Conservation (phyloP, 1,140 invertebrate genomes). For the Whitmania pigra region DNA sequence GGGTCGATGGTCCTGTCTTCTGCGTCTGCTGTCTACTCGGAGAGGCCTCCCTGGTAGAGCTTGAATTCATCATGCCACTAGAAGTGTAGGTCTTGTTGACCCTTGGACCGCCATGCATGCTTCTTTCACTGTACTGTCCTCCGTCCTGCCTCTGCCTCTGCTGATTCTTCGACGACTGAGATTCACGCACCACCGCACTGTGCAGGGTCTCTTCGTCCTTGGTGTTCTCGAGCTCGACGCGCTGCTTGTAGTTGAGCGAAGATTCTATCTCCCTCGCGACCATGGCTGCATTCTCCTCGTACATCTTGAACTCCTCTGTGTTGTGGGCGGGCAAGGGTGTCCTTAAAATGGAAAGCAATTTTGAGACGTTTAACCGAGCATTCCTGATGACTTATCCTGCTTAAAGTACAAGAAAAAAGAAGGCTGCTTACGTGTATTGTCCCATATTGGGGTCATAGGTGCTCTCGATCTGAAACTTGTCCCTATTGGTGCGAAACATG, state of each 20-base stretch:
- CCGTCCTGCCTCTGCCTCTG: too few relatives aligned
- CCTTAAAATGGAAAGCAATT: not conserved
- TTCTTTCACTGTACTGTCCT: too few relatives aligned
- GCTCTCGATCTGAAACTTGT: slow-evolving; percentile 5
- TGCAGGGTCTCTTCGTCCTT: slow-evolving; percentile 7
- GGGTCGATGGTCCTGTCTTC: too few relatives aligned
- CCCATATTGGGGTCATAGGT: slow-evolving; percentile 2
- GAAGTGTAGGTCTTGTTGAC: too few relatives aligned
- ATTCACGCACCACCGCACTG: not conserved
- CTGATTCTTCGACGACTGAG: too few relatives aligned
- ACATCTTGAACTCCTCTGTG: not conserved
- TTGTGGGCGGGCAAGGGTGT: not conserved
- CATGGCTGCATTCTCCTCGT: not conserved
- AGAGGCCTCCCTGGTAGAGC: too few relatives aligned
- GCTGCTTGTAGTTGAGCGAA: not conserved
- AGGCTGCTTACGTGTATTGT: not conserved
- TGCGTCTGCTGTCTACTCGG: too few relatives aligned
- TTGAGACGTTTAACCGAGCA: too few relatives aligned
- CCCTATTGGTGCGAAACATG: slow-evolving; percentile 10
- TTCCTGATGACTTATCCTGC: too few relatives aligned
- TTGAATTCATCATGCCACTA: too few relatives aligned
- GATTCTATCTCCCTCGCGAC: not conserved
- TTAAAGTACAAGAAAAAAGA: not conserved
- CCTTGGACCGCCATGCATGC: too few relatives aligned
- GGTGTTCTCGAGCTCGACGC: not conserved